Base-by-base conservation (phyloP, 1,140 invertebrate genomes). In the Thereuonema tuberculata region DNA sequence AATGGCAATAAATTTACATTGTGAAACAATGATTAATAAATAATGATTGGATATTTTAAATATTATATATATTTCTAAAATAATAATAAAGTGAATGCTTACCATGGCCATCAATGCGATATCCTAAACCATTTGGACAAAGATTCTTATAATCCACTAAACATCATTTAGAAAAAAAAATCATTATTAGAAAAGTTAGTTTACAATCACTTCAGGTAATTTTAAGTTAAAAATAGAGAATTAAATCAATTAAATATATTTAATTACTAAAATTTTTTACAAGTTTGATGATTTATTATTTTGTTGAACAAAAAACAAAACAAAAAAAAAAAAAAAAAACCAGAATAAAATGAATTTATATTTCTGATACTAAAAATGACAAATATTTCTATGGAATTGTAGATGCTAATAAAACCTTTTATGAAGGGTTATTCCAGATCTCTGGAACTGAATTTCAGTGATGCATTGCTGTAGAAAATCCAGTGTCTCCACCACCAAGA, bases 111-210 rank as follows among this genome's bases (percentile, higher is more conserved):
- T 84, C 80, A 29, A 82, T 76, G 5, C 79, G 80, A 67, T 81
- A 83, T 31, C 86, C 86, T 66, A 79, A 79, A n/a, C 73, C 74
- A 65, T 84, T 82, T 25, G 86, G 76, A 69, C 89, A 93, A 1
- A 93, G 76, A 59, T 84, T 79, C 62, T 82, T 78, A 59, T 87
- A 87, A 58, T 84, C 81, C 15, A 80, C 77, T 73, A 64, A 53
- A 71, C 31, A 37, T 37, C 31, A 9, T 37, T 37, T 5, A 17
- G 17, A 37, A 50, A 21, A 50, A 50, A 50, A 12, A 50, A 12
- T 21, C 5, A 50, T 50, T 50, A 50, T 24, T 21, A 21, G 12
- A 50, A 50, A 24, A 21, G 5, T 50, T 24, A 21, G 21, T 50
- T 43, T 43, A 43, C n/a, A n/a, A n/a, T 43, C n/a, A 43, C 12